Evolutionary conservation across 2,113 vertebrate species (phyloP).

Genomic region (Pygoscelis adeliae): DNA sequence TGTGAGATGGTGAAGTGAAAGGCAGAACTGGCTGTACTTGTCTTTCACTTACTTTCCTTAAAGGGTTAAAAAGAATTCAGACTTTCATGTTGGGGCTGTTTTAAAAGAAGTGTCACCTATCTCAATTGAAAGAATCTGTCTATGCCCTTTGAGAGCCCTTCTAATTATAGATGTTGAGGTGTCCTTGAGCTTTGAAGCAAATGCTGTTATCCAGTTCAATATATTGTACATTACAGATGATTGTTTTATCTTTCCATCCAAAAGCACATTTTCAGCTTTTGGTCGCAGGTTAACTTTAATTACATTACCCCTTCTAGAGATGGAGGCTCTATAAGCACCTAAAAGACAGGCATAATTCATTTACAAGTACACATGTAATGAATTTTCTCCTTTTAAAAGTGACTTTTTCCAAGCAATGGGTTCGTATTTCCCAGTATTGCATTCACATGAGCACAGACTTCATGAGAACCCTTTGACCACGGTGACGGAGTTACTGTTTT

Average conservation of each 20-base stretch:
- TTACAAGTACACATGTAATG: neutral
- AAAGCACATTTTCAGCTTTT: slow-evolving; percentile 23
- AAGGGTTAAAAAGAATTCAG: neutral
- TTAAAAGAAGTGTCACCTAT: neutral
- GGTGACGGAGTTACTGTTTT: neutral
- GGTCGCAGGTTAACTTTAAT: slow-evolving; percentile 18
- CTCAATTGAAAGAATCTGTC: neutral
- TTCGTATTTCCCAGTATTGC: neutral
- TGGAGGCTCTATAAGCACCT: neutral
- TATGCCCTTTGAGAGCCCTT: slow-evolving; percentile 16
- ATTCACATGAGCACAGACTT: neutral
- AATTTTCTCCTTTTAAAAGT: neutral
- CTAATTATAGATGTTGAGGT: slow-evolving; percentile 9
- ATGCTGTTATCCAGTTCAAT: neutral
- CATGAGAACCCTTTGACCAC: neutral
- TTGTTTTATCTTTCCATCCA: slow-evolving; percentile 5
- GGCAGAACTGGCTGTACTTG: neutral
- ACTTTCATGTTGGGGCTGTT: neutral
- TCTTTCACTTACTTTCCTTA: neutral
- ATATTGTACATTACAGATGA: neutral
- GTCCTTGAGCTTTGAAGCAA: slow-evolving; percentile 45
- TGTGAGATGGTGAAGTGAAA: neutral
- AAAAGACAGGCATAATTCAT: neutral
- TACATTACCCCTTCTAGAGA: neutral
- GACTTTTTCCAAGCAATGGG: neutral